Percentiles rank a stretch among this genome's conserved stretches.
phyloP scores from a whole-genome alignment of 2,113 vertebrate species.

The Amphiprion percula region DNA sequence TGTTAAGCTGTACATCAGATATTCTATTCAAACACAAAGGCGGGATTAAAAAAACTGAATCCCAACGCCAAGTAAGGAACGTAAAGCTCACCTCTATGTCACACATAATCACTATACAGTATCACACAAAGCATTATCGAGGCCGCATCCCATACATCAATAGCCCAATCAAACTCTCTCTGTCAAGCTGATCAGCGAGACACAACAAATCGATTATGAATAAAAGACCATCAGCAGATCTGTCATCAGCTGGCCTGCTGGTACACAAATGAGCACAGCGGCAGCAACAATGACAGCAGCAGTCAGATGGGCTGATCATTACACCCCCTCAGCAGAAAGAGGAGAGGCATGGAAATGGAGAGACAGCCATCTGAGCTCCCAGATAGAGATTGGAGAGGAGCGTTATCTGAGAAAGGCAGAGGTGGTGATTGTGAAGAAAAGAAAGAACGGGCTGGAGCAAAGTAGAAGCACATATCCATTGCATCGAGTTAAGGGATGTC shows the following conservation, averaged over 20 bases:
- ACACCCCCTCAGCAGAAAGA: constrained; percentile 41
- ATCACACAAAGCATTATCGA: constrained; percentile 26
- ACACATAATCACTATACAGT: background rate
- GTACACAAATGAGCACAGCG: constrained; percentile 52
- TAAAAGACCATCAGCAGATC: constrained; percentile 61
- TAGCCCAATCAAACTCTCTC: constrained; percentile 30
- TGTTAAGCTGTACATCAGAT: background rate
- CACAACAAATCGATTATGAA: constrained; percentile 67
- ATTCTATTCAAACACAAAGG: background rate
- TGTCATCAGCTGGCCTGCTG: constrained; percentile 32
- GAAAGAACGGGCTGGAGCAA: constrained; percentile 1
- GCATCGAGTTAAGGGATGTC: constrained; percentile 6
- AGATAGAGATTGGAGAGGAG: constrained; percentile 40
- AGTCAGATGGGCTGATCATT: constrained; percentile 30
- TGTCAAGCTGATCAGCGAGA: constrained; percentile 35
- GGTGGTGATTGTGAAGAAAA: constrained; percentile 16
- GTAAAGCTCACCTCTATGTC: background rate
- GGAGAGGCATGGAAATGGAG: background rate
- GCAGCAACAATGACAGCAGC: constrained; percentile 39
- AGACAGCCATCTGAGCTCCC: background rate
- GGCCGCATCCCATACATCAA: constrained; percentile 9
- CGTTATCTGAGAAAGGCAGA: constrained; percentile 24
- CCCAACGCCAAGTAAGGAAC: background rate
- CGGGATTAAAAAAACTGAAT: background rate
- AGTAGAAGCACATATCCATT: background rate